phyloP scores from a whole-genome alignment of 2,888 invertebrate genomes.

The Lomographa bimaculata region DNA sequence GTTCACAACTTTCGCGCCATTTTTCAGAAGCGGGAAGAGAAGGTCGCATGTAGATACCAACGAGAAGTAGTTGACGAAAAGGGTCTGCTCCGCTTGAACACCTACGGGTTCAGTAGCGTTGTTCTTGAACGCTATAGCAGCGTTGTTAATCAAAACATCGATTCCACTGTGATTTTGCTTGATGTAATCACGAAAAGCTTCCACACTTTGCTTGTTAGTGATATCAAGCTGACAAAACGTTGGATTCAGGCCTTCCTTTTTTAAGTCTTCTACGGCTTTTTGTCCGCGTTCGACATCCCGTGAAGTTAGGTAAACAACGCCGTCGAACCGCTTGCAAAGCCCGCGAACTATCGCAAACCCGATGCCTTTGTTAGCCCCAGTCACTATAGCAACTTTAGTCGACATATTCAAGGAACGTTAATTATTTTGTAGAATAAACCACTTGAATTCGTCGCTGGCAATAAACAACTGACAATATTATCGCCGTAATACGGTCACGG shows the following conservation, averaged over 20 bases:
- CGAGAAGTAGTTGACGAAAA: slow-evolving; percentile 87
- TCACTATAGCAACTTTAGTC: slow-evolving; percentile 80
- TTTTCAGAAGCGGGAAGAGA: slow-evolving; percentile 87
- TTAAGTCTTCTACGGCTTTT: slow-evolving; percentile 82
- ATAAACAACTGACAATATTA: too few relatives aligned
- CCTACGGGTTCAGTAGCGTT: slow-evolving; percentile 84
- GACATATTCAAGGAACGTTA: too few relatives aligned
- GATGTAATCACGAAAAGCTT: slow-evolving; percentile 83
- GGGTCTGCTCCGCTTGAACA: slow-evolving; percentile 88
- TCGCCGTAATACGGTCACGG: too few relatives aligned
- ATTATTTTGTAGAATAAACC: too few relatives aligned
- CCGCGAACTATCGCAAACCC: slow-evolving; percentile 88
- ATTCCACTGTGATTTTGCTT: slow-evolving; percentile 86
- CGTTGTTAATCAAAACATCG: slow-evolving; percentile 90
- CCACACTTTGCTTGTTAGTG: slow-evolving; percentile 83
- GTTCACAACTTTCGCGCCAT: slow-evolving; percentile 89
- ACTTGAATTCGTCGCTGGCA: too few relatives aligned
- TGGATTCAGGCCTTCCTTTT: slow-evolving; percentile 80
- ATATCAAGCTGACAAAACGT: slow-evolving; percentile 88
- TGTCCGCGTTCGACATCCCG: slow-evolving; percentile 83
- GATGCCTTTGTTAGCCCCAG: slow-evolving; percentile 89
- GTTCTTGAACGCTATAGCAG: slow-evolving; percentile 87
- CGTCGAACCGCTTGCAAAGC: slow-evolving; percentile 86
- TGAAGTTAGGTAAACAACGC: slow-evolving; percentile 88
- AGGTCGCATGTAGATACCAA: slow-evolving; percentile 85